Conservation (phyloP, 2,113 vertebrate species). For the Okapia johnstoni region DNA sequence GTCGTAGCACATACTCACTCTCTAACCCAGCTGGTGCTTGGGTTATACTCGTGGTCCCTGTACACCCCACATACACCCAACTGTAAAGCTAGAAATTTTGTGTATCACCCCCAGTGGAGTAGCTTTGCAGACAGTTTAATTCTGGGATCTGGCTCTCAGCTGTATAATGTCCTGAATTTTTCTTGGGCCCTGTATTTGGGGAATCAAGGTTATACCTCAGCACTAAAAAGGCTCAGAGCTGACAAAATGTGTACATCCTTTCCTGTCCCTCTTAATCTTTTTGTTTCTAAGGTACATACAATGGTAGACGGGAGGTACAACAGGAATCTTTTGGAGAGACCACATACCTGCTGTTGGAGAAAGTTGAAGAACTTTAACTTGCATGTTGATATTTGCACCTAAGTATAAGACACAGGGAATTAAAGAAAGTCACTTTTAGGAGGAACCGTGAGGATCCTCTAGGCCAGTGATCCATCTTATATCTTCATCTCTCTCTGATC, state of each 20-base stretch:
- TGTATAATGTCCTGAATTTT: neutral
- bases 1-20: neutral
- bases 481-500: neutral
- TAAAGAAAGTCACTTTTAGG: neutral
- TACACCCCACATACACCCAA: neutral
- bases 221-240: neutral
- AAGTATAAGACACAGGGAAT: neutral
- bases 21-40: neutral
- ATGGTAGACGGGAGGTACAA: neutral
- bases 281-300: neutral
- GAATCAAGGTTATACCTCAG: neutral
- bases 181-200: no score
- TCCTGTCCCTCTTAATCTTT: neutral
- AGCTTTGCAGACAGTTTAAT: neutral
- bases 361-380: neutral
- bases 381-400: neutral
- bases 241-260: rapidly evolving
- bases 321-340: neutral
- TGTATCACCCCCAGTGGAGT: neutral
- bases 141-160: neutral
- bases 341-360: neutral
- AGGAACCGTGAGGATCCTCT: neutral
- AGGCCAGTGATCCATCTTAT: neutral
- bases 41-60: neutral
- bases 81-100: neutral